These are phyloP conservation scores for Heliconius melpomene DNA, from an alignment of 1,140 invertebrate species.

Conservation along the genomic window DNA sequence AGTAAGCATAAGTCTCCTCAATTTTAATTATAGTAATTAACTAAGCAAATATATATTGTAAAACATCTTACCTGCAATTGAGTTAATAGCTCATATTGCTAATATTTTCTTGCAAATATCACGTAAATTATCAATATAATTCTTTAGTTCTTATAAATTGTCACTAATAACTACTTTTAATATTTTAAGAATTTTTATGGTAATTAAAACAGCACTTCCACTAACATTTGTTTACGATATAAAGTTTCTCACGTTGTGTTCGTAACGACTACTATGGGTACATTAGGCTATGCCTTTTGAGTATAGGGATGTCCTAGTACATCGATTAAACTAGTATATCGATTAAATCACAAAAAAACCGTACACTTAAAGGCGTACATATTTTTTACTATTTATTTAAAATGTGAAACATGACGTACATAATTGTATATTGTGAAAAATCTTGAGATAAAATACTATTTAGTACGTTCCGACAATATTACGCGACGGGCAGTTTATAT, in stretches of 20 bases:
- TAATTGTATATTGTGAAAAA: too few relatives aligned
- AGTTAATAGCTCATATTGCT: background rate
- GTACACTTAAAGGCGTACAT: too few relatives aligned
- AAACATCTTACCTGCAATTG: background rate
- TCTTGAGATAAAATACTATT: too few relatives aligned
- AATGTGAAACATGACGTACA: too few relatives aligned
- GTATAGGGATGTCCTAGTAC: background rate
- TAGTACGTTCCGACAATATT: too few relatives aligned
- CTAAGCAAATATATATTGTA: background rate
- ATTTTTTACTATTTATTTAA: too few relatives aligned
- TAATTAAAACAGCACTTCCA: background rate
- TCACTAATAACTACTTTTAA: background rate
- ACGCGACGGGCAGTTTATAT: too few relatives aligned
- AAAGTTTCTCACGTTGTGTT: background rate
- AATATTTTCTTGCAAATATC: background rate
- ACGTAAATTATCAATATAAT: background rate
- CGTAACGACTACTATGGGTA: background rate
- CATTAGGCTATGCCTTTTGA: background rate
- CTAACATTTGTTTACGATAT: slow-evolving; percentile 4
- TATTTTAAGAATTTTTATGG: background rate
- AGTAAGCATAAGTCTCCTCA: background rate
- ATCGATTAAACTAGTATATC: too few relatives aligned
- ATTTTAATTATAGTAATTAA: background rate
- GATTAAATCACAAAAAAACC: background rate
- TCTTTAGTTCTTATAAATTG: background rate